Evolutionary conservation across 37 sponge, comb jelly and placozoan genomes (phyloP).

Genomic region (Axinella damicornis): DNA sequence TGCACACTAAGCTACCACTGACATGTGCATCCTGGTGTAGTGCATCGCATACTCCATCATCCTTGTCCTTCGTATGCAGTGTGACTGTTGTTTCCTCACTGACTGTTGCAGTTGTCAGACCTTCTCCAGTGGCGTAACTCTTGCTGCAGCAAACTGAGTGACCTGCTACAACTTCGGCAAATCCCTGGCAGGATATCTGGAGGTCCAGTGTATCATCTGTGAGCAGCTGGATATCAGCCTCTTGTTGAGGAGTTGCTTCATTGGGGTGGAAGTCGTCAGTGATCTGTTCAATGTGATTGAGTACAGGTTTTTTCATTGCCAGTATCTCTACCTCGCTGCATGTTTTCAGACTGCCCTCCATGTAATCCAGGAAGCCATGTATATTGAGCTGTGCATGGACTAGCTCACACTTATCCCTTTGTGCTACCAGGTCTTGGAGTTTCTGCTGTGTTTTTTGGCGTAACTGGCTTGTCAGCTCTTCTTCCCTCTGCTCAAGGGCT

Average conservation of each 20-base stretch:
- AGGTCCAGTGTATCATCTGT: not conserved
- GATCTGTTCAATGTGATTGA: not conserved
- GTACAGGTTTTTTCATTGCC: not conserved
- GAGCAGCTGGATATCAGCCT: conserved; percentile 10
- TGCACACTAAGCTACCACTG: not conserved
- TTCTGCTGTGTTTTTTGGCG: conserved; percentile 31
- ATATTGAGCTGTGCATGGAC: conserved; percentile 24
- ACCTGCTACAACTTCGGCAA: not conserved
- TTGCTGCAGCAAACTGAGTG: not conserved
- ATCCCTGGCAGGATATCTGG: not conserved
- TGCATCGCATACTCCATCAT: not conserved
- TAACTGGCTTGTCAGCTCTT: conserved; percentile 4
- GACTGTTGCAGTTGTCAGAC: conserved; percentile 2
- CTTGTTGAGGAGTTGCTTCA: not conserved
- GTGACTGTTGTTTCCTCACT: conserved; percentile 4
- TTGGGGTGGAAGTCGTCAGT: not conserved
- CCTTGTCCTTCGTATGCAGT: conserved; percentile 10
- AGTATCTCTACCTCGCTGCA: conserved; percentile 11
- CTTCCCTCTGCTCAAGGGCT: conserved; percentile 17
- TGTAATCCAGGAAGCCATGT: conserved; percentile 14
- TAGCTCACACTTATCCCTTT: conserved; percentile 14
- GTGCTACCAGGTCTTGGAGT: not conserved
- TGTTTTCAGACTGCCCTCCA: not conserved
- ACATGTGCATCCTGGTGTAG: not conserved
- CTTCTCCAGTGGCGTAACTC: conserved; percentile 5